Conservation (phyloP, 2,888 invertebrate species). For the Pseudococcus jackbeardsleyi region DNA sequence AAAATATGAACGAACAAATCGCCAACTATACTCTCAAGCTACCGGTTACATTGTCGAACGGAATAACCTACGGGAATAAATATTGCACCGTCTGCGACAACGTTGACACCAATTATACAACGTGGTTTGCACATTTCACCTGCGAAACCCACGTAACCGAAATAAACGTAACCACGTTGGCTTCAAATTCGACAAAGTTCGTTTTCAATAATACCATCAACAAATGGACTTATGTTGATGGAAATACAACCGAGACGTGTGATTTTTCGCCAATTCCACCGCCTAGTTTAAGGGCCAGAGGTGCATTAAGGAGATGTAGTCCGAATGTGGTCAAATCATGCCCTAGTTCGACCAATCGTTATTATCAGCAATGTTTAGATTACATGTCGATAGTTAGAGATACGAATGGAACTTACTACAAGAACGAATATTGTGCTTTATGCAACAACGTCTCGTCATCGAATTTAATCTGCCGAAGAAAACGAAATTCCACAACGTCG, state of each 20-base stretch:
- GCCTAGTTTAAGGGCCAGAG: neutral
- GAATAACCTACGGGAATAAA: constrained; percentile 35
- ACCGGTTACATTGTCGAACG: neutral
- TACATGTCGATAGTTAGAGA: constrained; percentile 1
- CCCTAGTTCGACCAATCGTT: neutral
- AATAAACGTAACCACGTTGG: neutral
- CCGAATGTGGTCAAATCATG: neutral
- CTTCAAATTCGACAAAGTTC: neutral
- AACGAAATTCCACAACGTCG: neutral
- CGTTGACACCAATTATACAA: neutral
- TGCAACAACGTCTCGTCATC: constrained; percentile 70
- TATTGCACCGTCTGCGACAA: constrained; percentile 33
- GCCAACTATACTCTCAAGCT: neutral
- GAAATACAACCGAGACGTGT: neutral
- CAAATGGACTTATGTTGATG: neutral
- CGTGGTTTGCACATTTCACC: neutral
- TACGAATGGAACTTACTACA: constrained; percentile 67
- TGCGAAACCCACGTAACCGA: neutral
- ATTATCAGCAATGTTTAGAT: neutral
- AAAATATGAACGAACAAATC: neutral
- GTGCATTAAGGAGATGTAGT: neutral
- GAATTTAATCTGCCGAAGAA: neutral
- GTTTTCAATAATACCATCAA: neutral
- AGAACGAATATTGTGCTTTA: constrained; percentile 71
- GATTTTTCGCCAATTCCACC: neutral